A percentile compares a stretch with the other conserved stretches of the same genome.
Conservation (phyloP, 2,888 invertebrate genomes). For the Parthenolecanium corni region DNA sequence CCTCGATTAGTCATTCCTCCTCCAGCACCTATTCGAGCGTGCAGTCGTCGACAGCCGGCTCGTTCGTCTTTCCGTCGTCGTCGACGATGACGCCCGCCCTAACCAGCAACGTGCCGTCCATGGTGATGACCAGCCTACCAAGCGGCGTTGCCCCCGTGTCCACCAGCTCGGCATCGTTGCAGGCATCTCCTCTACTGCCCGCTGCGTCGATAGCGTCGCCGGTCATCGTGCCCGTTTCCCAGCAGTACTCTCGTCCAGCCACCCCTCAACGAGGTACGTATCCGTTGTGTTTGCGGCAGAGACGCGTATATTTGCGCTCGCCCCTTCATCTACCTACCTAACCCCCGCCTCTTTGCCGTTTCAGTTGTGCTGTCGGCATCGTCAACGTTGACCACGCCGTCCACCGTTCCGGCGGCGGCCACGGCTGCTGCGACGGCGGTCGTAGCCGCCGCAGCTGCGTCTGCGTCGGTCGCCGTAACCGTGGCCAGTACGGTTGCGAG, state of each 20-base stretch:
- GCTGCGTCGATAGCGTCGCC: slow-evolving; percentile 29
- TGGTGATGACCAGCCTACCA: slow-evolving; percentile 28
- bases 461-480: background rate
- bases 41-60: background rate
- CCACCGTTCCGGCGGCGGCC: slow-evolving; percentile 2
- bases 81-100: background rate
- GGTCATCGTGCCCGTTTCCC: slow-evolving; percentile 15
- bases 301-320: too few species aligned
- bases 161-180: slow-evolving; percentile 28
- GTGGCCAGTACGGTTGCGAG: background rate
- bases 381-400: background rate
- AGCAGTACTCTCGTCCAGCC: slow-evolving; percentile 1
- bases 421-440: slow-evolving; percentile 7
- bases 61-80: slow-evolving; percentile 11
- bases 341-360: too few species aligned
- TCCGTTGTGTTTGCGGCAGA: too few species aligned
- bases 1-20: slow-evolving; percentile 23
- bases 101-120: slow-evolving; percentile 14
- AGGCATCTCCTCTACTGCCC: slow-evolving; percentile 30
- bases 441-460: background rate
- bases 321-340: too few species aligned
- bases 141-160: slow-evolving; percentile 15
- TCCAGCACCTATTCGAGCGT: background rate
- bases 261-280: slow-evolving; percentile 15
- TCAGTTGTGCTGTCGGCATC: too few species aligned